phyloP scores from a whole-genome alignment of 2,888 invertebrate species.

The Pollenia griseotomentosa region DNA sequence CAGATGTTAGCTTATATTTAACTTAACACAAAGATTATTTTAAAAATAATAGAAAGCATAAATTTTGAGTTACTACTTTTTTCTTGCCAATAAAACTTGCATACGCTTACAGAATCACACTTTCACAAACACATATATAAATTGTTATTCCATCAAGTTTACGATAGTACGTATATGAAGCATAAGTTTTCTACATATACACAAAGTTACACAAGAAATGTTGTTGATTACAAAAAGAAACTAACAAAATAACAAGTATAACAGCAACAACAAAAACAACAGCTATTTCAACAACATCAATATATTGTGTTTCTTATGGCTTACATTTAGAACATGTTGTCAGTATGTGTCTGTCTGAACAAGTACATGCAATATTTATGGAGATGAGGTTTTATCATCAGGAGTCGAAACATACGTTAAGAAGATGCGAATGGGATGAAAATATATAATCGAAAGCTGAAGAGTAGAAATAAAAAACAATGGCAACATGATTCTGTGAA shows the following conservation, averaged over 20 bases:
- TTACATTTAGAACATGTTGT: conserved; percentile 14
- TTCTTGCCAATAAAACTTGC: neutral
- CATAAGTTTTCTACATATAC: conserved; percentile 9
- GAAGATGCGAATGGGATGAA: conserved; percentile 18
- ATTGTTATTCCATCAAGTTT: neutral
- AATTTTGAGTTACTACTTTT: neutral
- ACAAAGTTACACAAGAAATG: conserved; percentile 17
- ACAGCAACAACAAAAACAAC: neutral
- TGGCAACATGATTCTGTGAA: neutral
- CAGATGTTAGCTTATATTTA: too few relatives aligned
- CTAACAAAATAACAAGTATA: conserved; percentile 8
- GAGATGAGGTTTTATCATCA: conserved; percentile 57
- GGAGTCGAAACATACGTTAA: conserved; percentile 50
- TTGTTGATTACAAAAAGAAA: conserved; percentile 40
- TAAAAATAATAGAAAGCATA: neutral
- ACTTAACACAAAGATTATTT: too few relatives aligned
- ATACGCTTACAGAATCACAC: neutral
- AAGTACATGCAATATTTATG: conserved; percentile 55
- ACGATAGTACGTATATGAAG: neutral
- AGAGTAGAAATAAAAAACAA: neutral
- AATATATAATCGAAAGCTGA: neutral
- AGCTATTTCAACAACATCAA: neutral
- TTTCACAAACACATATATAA: neutral
- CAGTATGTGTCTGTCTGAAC: neutral
- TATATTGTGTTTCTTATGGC: conserved; percentile 46